Conservation (phyloP, 2,888 invertebrate species). For the Sinelater perroti region DNA sequence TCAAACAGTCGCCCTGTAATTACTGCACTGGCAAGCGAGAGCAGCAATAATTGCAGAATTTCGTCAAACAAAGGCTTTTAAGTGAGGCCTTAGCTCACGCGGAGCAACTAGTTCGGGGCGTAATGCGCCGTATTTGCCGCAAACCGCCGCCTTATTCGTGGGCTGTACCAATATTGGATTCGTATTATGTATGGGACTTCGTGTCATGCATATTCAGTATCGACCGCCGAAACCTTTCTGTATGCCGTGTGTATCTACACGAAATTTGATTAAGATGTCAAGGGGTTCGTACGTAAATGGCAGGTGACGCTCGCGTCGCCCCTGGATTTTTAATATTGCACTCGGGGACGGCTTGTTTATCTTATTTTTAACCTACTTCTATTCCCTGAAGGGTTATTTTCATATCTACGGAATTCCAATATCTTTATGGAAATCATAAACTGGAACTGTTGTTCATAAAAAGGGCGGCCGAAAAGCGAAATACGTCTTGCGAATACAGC, state of each 20-base stretch:
- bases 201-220: slow-evolving; percentile 39
- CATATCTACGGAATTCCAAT: too few relatives aligned
- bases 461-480: not conserved
- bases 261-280: slow-evolving; percentile 40
- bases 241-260: slow-evolving; percentile 35
- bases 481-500: too few relatives aligned
- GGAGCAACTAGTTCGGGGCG: slow-evolving; percentile 13
- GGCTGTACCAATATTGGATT: slow-evolving; percentile 34
- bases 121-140: slow-evolving; percentile 10
- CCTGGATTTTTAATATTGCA: slow-evolving; percentile 25
- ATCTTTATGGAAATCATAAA: too few relatives aligned
- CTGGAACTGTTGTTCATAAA: not conserved
- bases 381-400: too few relatives aligned
- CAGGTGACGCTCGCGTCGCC: slow-evolving; percentile 28
- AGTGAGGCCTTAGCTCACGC: slow-evolving; percentile 3
- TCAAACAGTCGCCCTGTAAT: not conserved
- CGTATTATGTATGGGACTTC: slow-evolving; percentile 37
- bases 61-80: slow-evolving; percentile 8
- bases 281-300: slow-evolving; percentile 35
- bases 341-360: not conserved
- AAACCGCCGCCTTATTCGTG: slow-evolving; percentile 15
- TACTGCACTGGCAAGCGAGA: not conserved
- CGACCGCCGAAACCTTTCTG: slow-evolving; percentile 34
- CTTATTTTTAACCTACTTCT: not conserved
- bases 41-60: slow-evolving; percentile 8